Evolutionary conservation across 2,797 vertebrate genomes (phyloP), one percentile per base, ranked within the genome.

Genomic region (Cheirogaleus major): DNA sequence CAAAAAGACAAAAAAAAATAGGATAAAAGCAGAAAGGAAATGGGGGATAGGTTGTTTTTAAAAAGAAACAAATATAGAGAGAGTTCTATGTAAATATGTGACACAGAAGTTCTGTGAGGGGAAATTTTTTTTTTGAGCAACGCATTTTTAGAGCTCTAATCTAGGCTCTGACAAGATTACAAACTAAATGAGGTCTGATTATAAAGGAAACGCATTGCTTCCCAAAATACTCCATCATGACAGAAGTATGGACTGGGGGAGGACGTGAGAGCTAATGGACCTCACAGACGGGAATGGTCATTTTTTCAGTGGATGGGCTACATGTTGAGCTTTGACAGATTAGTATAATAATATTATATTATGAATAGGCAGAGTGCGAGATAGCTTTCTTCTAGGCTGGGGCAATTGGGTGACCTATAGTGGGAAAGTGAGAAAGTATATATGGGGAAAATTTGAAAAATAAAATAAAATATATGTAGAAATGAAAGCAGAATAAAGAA

Each of bases 171-270:
- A 30, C 12, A 69, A 82, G 32, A 57, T 41, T 20, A 20, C 22
- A 5, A 38, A 22, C 11, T 45, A 32, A 52, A 59, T 4, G 2
- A 35, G 12, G 12, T 30, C 35, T 73, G 45, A 45, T 76, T 20
- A 8, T 63, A 27, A 67, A 69, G 59, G 30, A 41, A 73, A 41
- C 43, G 8, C 9, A 50, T 35, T 91, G 20, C 41, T 52, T 83
- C 17, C 38, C 48, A 11, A 20, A 78, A 23, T 11, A 22, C 35
- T 27, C 20, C 4, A 8, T 17, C 0, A 10, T 38, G 23, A 85
- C 0, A 13, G 18, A 38, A 27, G 0, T 69, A 5, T 18, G 20
- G 2, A 65, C 5, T 22, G 7, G 52, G 38, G 5, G 8, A 32
- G 11, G 23, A 30, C 50, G 2, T 12, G 35, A 70, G 25, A 69